Percentiles rank a stretch among this genome's conserved stretches.
Conservation (phyloP, 1,140 invertebrate genomes). For the Cotesia vestalis region DNA sequence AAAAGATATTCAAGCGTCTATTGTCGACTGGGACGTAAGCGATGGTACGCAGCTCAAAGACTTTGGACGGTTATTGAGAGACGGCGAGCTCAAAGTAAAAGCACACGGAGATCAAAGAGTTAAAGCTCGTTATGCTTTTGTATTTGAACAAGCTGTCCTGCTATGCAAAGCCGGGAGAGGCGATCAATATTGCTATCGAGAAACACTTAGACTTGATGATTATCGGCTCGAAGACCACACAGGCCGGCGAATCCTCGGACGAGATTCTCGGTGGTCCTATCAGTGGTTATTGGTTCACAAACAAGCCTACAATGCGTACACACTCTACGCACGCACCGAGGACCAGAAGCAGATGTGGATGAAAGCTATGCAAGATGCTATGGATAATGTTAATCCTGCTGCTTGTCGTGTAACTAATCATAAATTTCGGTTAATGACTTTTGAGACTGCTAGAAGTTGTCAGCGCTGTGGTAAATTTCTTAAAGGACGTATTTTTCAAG, state of each 20-base stretch:
- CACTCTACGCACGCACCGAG: constrained; percentile 88
- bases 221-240: constrained; percentile 86
- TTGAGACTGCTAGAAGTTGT: constrained; percentile 83
- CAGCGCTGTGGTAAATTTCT: constrained; percentile 86
- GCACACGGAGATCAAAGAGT: constrained; percentile 88
- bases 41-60: constrained; percentile 82
- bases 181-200: constrained; percentile 91
- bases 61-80: constrained; percentile 89
- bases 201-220: constrained; percentile 84
- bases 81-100: constrained; percentile 93
- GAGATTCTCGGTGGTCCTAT: constrained; percentile 80
- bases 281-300: constrained; percentile 87
- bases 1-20: constrained; percentile 86
- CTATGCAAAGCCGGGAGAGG: constrained; percentile 91
- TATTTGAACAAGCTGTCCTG: constrained; percentile 96
- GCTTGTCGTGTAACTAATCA: constrained; percentile 82
- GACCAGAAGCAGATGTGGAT: constrained; percentile 91
- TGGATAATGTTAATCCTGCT: constrained; percentile 90
- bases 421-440: constrained; percentile 88
- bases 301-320: constrained; percentile 84
- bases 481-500: constrained; percentile 88
- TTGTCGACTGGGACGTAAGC: constrained; percentile 82
- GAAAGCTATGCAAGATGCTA: constrained; percentile 88
- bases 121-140: constrained; percentile 90
- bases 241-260: constrained; percentile 70